Evolutionary conservation across 2,113 vertebrate species (phyloP).

Genomic region (Pachycephala philippinensis): DNA sequence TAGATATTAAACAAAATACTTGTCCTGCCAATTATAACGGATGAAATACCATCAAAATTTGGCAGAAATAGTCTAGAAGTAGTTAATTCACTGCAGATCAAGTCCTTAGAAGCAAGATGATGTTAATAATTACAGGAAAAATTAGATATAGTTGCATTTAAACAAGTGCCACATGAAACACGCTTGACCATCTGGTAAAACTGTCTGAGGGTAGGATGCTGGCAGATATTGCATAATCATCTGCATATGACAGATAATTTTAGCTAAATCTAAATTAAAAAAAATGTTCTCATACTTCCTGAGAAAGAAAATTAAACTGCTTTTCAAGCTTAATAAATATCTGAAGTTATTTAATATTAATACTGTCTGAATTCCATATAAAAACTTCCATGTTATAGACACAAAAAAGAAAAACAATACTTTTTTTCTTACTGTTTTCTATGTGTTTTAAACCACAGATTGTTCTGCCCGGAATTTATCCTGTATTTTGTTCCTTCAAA

Average conservation of each 20-base stretch:
- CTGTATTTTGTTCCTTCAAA: not conserved
- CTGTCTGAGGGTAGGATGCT: constrained; percentile 64
- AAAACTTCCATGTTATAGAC: not conserved
- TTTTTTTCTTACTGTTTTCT: not conserved
- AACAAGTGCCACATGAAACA: constrained; percentile 69
- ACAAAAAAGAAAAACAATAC: not conserved
- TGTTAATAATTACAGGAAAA: constrained; percentile 60
- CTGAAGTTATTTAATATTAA: not conserved
- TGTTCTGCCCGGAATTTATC: not conserved
- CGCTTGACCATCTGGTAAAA: constrained; percentile 69
- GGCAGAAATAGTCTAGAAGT: not conserved
- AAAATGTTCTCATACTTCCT: not conserved
- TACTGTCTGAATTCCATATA: not conserved
- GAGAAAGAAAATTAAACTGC: not conserved
- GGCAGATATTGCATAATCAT: constrained; percentile 69
- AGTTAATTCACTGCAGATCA: not conserved
- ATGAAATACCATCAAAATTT: not conserved
- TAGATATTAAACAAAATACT: not conserved
- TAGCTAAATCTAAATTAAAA: constrained; percentile 59
- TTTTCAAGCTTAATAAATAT: not conserved
- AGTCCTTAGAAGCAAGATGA: constrained; percentile 39
- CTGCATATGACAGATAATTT: constrained; percentile 73
- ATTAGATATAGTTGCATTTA: constrained; percentile 62
- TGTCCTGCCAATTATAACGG: not conserved
- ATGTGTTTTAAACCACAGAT: not conserved